Evolutionary conservation across 1,140 invertebrate genomes (phyloP), one percentile per base, ranked within the genome.

Genomic region (Listronotus oregonensis): DNA sequence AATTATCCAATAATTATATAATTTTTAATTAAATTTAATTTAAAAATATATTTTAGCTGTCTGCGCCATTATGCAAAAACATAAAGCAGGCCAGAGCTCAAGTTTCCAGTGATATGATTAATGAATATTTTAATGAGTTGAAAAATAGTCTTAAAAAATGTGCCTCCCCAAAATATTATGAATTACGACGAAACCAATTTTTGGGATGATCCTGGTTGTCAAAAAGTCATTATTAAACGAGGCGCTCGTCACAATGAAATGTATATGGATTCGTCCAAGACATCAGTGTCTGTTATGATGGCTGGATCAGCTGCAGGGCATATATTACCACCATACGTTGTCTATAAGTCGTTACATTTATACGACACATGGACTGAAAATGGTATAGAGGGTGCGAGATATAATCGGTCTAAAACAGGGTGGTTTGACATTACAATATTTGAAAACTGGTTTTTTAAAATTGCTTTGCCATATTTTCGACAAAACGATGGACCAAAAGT

Each of bases 121-220:
- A 49, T 15, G 43, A 37, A 3, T 27, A 27, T 40, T 64, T 64
- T 49, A 4, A 17, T 0, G 17, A 49, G 9, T 31, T 40, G 6
- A 15, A 60, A 50, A 42, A 55, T 50, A 51, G 67, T 59, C 60
- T 78, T 37, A 64, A 76, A n/a, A 52, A 44, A 65, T 56, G 34
- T 71, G 14, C 69, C 71, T 15, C 46, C 62, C 32, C 17, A 15
- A 63, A 69, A 72, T 65, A 69, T 72, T 17, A 49, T 73, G n/a
- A 79, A 79, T 64, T 81, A 79, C 65, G 80, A 80, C 64, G 80
- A 80, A 65, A 81, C 79, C 5, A 80, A 80, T 67, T 46, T 81
- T 8, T 68, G 62, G 3, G 78, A 80, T 72, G 76, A 80, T 56
- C 79, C 75, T n/a, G 76, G 77, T 17, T 68, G 58, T 32, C 70